Conservation (phyloP, 2,797 vertebrate species). For the Galagoides demidoff region DNA sequence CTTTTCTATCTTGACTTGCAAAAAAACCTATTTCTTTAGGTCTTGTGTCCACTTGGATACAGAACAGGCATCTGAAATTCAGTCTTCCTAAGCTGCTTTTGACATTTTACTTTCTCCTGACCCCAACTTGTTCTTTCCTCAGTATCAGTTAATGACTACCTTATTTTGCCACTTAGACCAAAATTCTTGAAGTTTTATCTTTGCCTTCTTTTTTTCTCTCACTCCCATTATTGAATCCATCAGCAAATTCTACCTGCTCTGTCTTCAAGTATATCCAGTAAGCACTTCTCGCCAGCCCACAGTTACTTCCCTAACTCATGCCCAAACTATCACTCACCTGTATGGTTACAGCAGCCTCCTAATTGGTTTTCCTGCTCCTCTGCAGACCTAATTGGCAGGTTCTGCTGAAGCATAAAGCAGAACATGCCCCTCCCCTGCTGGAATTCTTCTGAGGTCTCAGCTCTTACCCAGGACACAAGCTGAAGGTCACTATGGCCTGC, state of each 20-base stretch:
- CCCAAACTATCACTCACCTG: neutral
- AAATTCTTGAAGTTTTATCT: neutral
- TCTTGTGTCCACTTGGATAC: neutral
- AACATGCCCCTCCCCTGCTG: neutral
- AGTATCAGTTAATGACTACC: neutral
- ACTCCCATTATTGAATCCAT: neutral
- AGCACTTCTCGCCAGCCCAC: neutral
- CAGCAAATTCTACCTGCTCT: neutral
- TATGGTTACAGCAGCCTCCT: neutral
- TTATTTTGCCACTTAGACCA: neutral
- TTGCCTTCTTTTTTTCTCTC: neutral
- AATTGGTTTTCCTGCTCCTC: neutral
- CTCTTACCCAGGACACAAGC: neutral
- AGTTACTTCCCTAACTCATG: neutral
- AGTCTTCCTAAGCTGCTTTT: neutral
- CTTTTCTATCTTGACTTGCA: neutral
- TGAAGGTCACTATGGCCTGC: neutral
- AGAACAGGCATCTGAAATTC: neutral
- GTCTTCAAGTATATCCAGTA: neutral
- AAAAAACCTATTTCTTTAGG: neutral
- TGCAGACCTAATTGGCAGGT: neutral
- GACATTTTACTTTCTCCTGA: neutral
- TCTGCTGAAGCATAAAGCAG: rapidly evolving
- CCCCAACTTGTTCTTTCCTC: neutral
- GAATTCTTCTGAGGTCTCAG: neutral